A percentile compares a stretch with the other conserved stretches of the same genome.
These are phyloP conservation scores for Lemur catta DNA, from an alignment of 2,797 vertebrate species.

Conservation along the genomic window DNA sequence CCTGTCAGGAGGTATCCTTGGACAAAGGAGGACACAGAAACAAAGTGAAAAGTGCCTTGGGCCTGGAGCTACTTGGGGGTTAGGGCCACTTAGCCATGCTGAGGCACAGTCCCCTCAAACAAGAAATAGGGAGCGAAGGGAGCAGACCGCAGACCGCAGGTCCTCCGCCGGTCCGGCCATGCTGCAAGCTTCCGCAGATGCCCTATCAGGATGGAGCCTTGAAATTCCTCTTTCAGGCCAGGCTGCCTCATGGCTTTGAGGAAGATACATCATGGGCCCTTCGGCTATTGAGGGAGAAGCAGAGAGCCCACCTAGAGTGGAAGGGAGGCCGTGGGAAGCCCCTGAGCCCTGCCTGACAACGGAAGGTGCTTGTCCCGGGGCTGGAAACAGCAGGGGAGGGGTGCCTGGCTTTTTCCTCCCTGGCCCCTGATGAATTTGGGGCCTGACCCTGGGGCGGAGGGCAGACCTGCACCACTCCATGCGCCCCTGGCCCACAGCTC, in stretches of 20 bases:
- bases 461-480: background rate
- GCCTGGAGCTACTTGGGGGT: constrained; percentile 56
- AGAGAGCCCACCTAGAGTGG: background rate
- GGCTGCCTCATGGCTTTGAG: background rate
- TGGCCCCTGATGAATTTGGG: background rate
- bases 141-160: too few species aligned
- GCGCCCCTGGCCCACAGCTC: background rate
- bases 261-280: background rate
- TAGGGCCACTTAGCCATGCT: background rate
- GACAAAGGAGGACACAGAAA: constrained; percentile 89
- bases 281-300: background rate
- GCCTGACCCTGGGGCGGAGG: background rate
- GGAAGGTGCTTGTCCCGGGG: background rate
- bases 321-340: background rate
- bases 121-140: background rate
- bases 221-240: background rate
- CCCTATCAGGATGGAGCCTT: background rate
- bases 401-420: background rate
- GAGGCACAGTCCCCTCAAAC: background rate
- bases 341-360: rapidly evolving
- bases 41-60: constrained; percentile 84
- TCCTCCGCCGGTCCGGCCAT: background rate
- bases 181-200: background rate
- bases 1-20: constrained; percentile 89
- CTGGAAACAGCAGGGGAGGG: background rate